These are phyloP conservation scores for Forbesichthys papilliferus DNA, from an alignment of 2,113 vertebrate genomes.

Conservation along the genomic window DNA sequence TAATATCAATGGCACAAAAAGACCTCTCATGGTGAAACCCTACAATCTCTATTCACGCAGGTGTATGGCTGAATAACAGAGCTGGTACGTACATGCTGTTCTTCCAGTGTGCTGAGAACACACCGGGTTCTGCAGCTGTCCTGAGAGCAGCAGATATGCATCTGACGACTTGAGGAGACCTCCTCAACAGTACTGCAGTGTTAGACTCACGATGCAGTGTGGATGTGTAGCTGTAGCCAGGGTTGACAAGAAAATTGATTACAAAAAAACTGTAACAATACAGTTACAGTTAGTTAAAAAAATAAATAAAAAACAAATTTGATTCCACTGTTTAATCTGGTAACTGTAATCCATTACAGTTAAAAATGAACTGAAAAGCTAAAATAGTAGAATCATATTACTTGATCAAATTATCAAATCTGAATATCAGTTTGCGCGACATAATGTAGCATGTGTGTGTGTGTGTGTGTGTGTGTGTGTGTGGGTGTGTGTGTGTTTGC, in stretches of 20 bases:
- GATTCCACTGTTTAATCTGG: no score
- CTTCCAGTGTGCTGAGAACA: neutral
- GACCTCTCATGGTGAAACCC: slow-evolving; percentile 42
- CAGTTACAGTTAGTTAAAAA: no score
- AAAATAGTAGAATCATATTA: no score
- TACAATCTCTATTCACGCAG: slow-evolving; percentile 11
- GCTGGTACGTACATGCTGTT: neutral
- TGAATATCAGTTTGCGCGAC: no score
- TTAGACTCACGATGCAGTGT: neutral
- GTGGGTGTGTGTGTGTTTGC: neutral
- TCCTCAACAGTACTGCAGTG: slow-evolving; percentile 5
- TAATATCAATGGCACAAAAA: slow-evolving; percentile 28
- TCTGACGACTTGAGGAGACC: slow-evolving; percentile 11
- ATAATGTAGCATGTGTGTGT: neutral
- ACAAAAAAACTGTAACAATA: no score
- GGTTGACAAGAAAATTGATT: neutral
- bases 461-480: neutral
- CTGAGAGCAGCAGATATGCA: slow-evolving; percentile 9
- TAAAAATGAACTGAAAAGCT: no score
- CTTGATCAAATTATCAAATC: neutral
- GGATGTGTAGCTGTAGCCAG: neutral
- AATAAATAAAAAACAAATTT: no score
- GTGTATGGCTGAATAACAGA: neutral
- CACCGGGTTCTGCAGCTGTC: slow-evolving; percentile 1
- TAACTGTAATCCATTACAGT: no score